These are phyloP conservation scores for Eugnorisma glareosa DNA, from an alignment of 2,888 invertebrate species.

Conservation along the genomic window DNA sequence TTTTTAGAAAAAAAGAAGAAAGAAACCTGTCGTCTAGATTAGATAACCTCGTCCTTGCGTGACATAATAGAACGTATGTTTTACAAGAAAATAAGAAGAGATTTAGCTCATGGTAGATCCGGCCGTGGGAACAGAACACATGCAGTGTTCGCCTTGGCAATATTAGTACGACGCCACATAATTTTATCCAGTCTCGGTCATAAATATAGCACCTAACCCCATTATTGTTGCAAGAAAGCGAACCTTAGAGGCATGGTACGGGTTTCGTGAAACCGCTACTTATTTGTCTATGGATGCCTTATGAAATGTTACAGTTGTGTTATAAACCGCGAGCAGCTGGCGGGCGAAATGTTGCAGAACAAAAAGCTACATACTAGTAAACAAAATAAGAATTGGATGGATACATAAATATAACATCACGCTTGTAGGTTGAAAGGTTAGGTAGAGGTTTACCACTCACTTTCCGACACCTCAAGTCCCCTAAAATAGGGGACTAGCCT, in stretches of 20 bases:
- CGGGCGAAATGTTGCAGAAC: slow-evolving; percentile 13
- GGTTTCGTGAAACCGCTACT: slow-evolving; percentile 60
- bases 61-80: slow-evolving; percentile 42
- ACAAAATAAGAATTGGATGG: slow-evolving; percentile 11
- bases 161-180: slow-evolving; percentile 82
- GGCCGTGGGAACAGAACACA: slow-evolving; percentile 78
- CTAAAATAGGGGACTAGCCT: no score
- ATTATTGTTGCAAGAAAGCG: slow-evolving; percentile 79
- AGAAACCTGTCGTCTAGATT: slow-evolving; percentile 1
- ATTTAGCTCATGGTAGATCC: slow-evolving; percentile 63
- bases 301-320: slow-evolving; percentile 47
- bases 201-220: slow-evolving; percentile 80
- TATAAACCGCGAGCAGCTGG: slow-evolving; percentile 41
- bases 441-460: neutral
- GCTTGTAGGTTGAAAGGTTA: neutral
- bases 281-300: slow-evolving; percentile 56
- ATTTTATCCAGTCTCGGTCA: slow-evolving; percentile 81
- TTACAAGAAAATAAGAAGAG: slow-evolving; percentile 64
- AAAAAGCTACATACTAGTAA: slow-evolving; percentile 1
- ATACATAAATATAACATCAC: neutral
- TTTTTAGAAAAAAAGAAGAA: slow-evolving; percentile 12
- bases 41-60: slow-evolving; percentile 26
- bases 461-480: neutral
- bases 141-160: slow-evolving; percentile 78
- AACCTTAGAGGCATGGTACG: slow-evolving; percentile 63